phyloP scores from a whole-genome alignment of 2,888 invertebrate genomes.

The Chloromyia formosa region DNA sequence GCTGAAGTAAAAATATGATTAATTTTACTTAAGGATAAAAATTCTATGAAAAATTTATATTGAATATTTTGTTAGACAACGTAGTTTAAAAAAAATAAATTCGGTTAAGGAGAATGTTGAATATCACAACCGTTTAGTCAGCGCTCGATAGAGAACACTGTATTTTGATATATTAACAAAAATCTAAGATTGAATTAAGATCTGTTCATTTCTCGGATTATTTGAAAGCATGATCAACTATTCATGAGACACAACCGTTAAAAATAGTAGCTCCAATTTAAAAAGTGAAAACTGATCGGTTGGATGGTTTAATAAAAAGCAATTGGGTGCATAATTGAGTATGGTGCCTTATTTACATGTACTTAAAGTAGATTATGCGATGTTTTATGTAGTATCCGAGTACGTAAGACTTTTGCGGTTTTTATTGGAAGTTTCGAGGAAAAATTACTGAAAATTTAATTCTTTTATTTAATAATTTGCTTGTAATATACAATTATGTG shows the following conservation, averaged over 20 bases:
- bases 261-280: not conserved
- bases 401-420: conserved; percentile 4
- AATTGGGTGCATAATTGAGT: conserved; percentile 31
- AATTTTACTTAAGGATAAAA: not conserved
- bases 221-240: not conserved
- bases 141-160: too few relatives aligned
- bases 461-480: not conserved
- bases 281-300: not conserved
- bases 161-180: too few relatives aligned
- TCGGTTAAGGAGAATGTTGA: too few relatives aligned
- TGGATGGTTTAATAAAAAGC: not conserved
- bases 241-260: not conserved
- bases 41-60: conserved; percentile 14
- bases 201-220: too few relatives aligned
- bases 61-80: conserved; percentile 1
- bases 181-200: too few relatives aligned
- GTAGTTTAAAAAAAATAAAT: not conserved
- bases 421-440: conserved; percentile 8
- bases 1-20: too few relatives aligned
- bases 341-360: conserved; percentile 41
- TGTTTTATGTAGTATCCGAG: conserved; percentile 8
- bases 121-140: too few relatives aligned
- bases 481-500: not conserved
- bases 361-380: conserved; percentile 7
- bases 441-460: conserved; percentile 5